Conservation (phyloP, 2,888 invertebrate species). For the Timandra comae region DNA sequence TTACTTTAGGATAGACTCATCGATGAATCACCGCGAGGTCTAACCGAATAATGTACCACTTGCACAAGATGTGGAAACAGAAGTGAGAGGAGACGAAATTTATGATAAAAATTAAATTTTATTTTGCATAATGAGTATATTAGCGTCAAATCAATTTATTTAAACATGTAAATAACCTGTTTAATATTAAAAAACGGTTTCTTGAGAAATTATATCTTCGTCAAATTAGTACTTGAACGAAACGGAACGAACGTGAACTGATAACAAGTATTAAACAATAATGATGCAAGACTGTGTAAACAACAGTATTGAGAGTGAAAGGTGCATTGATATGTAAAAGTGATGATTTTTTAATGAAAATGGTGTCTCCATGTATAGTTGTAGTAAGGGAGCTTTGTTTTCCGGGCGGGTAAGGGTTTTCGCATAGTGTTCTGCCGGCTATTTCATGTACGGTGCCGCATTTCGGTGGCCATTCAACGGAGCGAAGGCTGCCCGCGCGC, state of each 20-base stretch:
- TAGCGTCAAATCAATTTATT: too few relatives aligned
- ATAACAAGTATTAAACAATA: constrained; percentile 15
- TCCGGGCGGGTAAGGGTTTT: constrained; percentile 69
- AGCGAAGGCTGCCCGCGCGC: constrained; percentile 72
- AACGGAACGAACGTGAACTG: too few relatives aligned
- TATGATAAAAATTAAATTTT: constrained; percentile 3
- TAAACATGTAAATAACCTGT: too few relatives aligned
- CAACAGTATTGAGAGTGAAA: constrained; percentile 10
- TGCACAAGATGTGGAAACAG: constrained; percentile 63
- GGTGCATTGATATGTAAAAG: background rate
- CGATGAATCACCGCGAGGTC: constrained; percentile 67
- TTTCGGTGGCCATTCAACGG: constrained; percentile 75
- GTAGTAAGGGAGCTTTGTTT: constrained; percentile 40
- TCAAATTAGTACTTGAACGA: too few relatives aligned
- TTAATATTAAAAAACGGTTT: too few relatives aligned
- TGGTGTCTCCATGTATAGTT: background rate
- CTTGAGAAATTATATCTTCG: background rate
- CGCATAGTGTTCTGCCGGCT: constrained; percentile 71
- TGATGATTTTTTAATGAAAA: constrained; percentile 16
- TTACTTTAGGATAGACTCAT: constrained; percentile 71
- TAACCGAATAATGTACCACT: constrained; percentile 63
- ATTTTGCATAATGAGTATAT: background rate
- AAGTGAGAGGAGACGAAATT: constrained; percentile 38
- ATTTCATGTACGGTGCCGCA: constrained; percentile 73
- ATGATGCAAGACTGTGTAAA: constrained; percentile 13